A percentile compares a stretch with the other conserved stretches of the same genome.
Evolutionary conservation across 2,113 vertebrate genomes (phyloP).

Genomic region (Cryptomyrus ogoouensis): DNA sequence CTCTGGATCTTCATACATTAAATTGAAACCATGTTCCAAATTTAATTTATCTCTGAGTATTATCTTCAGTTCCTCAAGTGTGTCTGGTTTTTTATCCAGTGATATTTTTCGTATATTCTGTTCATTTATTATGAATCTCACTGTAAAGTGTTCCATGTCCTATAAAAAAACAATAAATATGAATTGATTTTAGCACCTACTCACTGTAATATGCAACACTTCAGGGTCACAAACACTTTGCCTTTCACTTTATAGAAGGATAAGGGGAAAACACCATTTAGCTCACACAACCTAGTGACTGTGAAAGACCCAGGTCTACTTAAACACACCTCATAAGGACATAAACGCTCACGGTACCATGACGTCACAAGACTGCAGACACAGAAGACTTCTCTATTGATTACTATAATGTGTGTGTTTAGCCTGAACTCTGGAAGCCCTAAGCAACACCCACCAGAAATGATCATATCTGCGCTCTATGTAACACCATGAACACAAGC

Average conservation of each 20-base stretch:
- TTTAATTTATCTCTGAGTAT: not conserved
- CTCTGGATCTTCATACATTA: constrained; percentile 11
- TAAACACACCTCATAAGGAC: not conserved
- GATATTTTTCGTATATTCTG: not conserved
- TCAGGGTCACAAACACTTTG: not conserved
- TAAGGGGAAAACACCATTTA: not conserved
- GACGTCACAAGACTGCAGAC: too few species aligned
- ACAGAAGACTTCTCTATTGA: too few species aligned
- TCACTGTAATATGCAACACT: not conserved
- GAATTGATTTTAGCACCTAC: not conserved
- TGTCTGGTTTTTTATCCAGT: not conserved
- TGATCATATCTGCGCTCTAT: too few species aligned
- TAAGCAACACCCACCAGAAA: too few species aligned
- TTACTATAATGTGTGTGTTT: too few species aligned
- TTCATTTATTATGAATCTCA: not conserved
- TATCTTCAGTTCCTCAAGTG: not conserved
- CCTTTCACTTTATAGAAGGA: not conserved
- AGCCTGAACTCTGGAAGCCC: too few species aligned
- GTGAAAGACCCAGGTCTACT: too few species aligned
- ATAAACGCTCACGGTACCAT: not conserved
- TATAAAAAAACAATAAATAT: not conserved
- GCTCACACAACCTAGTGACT: too few species aligned
- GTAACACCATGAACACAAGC: too few species aligned
- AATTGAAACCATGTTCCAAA: constrained; percentile 29
- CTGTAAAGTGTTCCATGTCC: not conserved